Percentiles rank a stretch among this genome's conserved stretches.
Conservation (phyloP, 2,797 vertebrate genomes). For the Acanthurus leucopareius region DNA sequence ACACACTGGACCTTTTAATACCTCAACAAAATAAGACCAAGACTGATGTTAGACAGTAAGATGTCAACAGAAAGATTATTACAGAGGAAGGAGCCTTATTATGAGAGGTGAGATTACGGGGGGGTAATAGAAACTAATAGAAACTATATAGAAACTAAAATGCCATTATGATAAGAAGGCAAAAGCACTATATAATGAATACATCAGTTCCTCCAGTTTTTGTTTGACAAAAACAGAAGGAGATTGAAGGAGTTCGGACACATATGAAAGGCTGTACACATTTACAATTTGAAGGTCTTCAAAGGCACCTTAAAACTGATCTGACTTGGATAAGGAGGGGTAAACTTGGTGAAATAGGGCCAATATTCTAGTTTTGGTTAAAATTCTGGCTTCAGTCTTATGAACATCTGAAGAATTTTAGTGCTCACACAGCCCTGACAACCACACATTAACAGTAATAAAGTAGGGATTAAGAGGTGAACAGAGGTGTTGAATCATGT, state of each 20-base stretch:
- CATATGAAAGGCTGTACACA: not conserved
- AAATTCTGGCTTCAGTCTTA: not conserved
- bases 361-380: not conserved
- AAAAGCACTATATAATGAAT: not conserved
- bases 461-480: too few relatives aligned
- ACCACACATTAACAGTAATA: too few relatives aligned
- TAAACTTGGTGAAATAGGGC: not conserved
- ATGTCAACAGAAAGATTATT: not conserved
- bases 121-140: too few relatives aligned
- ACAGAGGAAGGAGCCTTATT: not conserved
- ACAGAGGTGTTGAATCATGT: too few relatives aligned
- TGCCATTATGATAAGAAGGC: not conserved
- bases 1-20: too few relatives aligned
- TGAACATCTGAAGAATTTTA: not conserved
- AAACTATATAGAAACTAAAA: slow-evolving; percentile 6
- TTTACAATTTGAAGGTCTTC: not conserved
- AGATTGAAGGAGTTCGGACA: not conserved
- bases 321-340: not conserved
- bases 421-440: not conserved
- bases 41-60: not conserved
- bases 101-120: not conserved
- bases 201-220: not conserved
- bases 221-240: not conserved
- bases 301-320: not conserved
- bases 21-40: not conserved